A percentile compares a stretch with the other conserved stretches of the same genome.
Evolutionary conservation across 1,140 invertebrate genomes (phyloP).

Genomic region (Leptopilina clavipes): DNA sequence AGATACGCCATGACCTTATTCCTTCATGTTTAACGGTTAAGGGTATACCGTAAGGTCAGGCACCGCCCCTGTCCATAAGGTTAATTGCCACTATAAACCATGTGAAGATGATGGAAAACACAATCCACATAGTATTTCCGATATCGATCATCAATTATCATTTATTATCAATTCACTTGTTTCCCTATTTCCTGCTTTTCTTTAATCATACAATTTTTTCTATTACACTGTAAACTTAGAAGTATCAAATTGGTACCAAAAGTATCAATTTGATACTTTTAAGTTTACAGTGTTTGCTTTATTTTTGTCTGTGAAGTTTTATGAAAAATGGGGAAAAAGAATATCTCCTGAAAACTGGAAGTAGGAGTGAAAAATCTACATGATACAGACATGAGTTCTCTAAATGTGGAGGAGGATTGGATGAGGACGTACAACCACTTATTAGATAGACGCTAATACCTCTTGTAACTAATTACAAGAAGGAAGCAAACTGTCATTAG

Average conservation of each 20-base stretch:
- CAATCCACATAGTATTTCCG: background rate
- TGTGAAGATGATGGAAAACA: background rate
- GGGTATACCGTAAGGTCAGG: constrained; percentile 18
- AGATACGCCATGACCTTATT: constrained; percentile 9
- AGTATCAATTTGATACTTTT: no score
- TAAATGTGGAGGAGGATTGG: constrained; percentile 36
- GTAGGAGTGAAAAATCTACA: background rate
- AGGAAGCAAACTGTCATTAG: constrained; percentile 56
- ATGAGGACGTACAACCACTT: constrained; percentile 48
- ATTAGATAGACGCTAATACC: constrained; percentile 58
- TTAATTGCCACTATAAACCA: background rate
- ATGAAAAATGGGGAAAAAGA: no score
- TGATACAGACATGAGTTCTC: background rate
- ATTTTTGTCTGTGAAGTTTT: no score
- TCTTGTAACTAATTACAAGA: constrained; percentile 58
- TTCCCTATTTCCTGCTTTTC: no score
- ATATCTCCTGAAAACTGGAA: background rate
- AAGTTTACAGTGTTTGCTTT: no score
- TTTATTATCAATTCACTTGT: no score
- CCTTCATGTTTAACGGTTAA: constrained; percentile 22
- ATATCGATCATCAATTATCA: no score
- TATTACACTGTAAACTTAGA: no score
- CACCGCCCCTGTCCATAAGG: constrained; percentile 3
- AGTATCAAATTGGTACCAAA: no score
- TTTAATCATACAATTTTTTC: no score